These are phyloP conservation scores for Triops longicaudatus DNA, from an alignment of 1,140 invertebrate species.

Conservation along the genomic window DNA sequence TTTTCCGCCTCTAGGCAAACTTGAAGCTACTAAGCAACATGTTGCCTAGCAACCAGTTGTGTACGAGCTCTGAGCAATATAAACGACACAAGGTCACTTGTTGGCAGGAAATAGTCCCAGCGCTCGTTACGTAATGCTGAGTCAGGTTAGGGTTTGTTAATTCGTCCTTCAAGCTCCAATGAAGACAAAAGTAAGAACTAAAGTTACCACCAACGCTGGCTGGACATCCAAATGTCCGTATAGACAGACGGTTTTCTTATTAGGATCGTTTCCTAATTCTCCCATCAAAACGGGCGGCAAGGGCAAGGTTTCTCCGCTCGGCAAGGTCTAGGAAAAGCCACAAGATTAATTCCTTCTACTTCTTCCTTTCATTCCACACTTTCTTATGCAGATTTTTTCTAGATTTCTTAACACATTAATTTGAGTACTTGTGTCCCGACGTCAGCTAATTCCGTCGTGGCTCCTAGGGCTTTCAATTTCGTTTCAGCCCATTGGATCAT, in stretches of 20 bases:
- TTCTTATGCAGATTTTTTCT: too few relatives aligned
- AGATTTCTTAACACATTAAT: too few relatives aligned
- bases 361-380: too few relatives aligned
- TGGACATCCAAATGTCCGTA: constrained; percentile 99
- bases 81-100: too few relatives aligned
- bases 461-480: constrained; percentile 66
- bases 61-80: too few relatives aligned
- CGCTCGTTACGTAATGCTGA: too few relatives aligned
- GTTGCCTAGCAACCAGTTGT: too few relatives aligned
- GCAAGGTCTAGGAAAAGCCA: constrained; percentile 46
- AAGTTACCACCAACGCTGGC: constrained; percentile 61
- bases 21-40: too few relatives aligned
- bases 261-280: constrained; percentile 67
- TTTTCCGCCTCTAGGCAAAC: too few relatives aligned
- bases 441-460: constrained; percentile 63
- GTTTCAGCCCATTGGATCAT: constrained; percentile 74
- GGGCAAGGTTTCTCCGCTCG: constrained; percentile 59
- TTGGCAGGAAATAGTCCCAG: too few relatives aligned
- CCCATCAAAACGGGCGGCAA: constrained; percentile 86
- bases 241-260: constrained; percentile 83
- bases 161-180: background rate
- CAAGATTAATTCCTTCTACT: too few relatives aligned
- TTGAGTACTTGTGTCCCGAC: constrained; percentile 58
- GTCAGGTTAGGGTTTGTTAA: background rate
- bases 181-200: background rate